A percentile compares a stretch with the other conserved stretches of the same genome.
phyloP scores from a whole-genome alignment of 1,140 invertebrate genomes.

The Cotesia vestalis region DNA sequence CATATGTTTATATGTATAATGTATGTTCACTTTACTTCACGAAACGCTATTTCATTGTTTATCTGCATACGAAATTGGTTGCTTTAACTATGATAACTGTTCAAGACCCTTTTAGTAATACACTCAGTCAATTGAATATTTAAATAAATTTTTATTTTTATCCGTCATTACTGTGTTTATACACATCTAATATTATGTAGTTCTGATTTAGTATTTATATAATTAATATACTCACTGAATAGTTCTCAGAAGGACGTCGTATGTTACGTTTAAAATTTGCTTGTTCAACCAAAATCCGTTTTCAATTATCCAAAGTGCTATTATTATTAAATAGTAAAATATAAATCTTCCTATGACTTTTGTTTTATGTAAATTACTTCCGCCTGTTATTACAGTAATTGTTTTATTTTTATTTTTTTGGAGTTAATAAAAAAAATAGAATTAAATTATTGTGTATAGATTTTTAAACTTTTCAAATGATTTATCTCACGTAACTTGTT shows the following conservation, averaged over 20 bases:
- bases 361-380: constrained; percentile 40
- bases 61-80: constrained; percentile 30
- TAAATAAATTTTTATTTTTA: background rate
- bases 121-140: constrained; percentile 7
- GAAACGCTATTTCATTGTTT: constrained; percentile 35
- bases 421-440: constrained; percentile 25
- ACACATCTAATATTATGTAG: background rate
- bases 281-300: constrained; percentile 40
- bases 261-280: constrained; percentile 36
- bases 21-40: background rate
- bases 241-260: no score
- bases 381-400: constrained; percentile 37
- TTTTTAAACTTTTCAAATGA: constrained; percentile 22
- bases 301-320: constrained; percentile 44
- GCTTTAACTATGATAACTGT: constrained; percentile 6
- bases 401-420: constrained; percentile 4
- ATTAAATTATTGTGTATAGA: constrained; percentile 24
- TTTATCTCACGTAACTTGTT: constrained; percentile 42
- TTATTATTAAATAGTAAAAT: constrained; percentile 45
- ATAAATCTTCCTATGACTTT: constrained; percentile 42
- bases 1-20: no score
- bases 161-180: background rate
- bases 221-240: background rate
- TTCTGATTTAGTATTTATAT: background rate
- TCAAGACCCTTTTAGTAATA: constrained; percentile 2